Percentiles rank a stretch among this genome's conserved stretches.
Conservation (phyloP, 2,113 vertebrate species). For the Helogale parvula region DNA sequence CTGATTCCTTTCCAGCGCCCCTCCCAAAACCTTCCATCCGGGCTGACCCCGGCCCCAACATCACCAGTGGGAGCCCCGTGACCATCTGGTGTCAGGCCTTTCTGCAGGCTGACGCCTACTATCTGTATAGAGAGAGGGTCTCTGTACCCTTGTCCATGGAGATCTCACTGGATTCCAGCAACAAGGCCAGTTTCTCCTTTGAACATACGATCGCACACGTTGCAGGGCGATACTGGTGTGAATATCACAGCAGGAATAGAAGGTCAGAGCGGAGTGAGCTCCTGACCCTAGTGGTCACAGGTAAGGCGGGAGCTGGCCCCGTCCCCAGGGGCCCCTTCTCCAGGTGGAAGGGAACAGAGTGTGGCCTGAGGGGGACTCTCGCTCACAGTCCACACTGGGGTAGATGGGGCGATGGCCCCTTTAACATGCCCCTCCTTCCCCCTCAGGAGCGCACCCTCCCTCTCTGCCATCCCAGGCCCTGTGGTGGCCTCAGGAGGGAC, state of each 20-base stretch:
- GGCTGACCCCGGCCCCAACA: neutral
- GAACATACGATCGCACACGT: fast-evolving
- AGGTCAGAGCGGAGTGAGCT: fast-evolving
- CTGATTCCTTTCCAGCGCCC: neutral
- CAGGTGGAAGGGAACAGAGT: neutral
- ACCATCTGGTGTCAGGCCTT: neutral
- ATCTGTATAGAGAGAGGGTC: fast-evolving
- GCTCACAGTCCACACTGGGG: too few species aligned
- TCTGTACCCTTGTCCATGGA: fast-evolving
- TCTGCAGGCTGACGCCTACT: fast-evolving
- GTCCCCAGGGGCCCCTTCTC: neutral
- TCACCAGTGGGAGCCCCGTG: fast-evolving
- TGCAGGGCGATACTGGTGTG: neutral
- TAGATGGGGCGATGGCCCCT: too few species aligned
- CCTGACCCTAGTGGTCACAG: neutral
- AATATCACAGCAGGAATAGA: fast-evolving
- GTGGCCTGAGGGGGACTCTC: neutral
- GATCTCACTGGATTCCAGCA: fast-evolving
- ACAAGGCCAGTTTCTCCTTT: fast-evolving
- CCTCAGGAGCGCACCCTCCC: neutral
- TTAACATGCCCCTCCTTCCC: neutral
- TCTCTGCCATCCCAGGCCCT: neutral
- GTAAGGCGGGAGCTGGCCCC: neutral
- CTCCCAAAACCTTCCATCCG: neutral
- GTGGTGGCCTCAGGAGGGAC: neutral